Conservation (phyloP, 2,888 invertebrate species). For the Steinernema scapterisci region DNA sequence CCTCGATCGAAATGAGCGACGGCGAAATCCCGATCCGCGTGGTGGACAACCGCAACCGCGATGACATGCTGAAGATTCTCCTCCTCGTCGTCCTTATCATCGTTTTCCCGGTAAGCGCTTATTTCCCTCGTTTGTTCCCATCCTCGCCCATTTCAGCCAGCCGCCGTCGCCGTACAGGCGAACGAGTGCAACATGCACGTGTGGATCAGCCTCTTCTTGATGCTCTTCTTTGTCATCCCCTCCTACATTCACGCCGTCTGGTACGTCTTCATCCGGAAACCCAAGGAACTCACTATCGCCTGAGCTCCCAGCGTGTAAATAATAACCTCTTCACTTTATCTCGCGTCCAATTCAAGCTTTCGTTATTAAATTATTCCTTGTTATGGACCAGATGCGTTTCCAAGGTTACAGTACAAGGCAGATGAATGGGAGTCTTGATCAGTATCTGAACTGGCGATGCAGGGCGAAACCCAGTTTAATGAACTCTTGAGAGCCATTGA, state of each 20-base stretch:
- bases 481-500: no score
- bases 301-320: background rate
- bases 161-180: constrained; percentile 50
- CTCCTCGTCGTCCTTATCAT: constrained; percentile 52
- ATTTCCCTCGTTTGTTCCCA: background rate
- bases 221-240: constrained; percentile 22
- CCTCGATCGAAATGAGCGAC: constrained; percentile 6
- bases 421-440: no score
- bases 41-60: constrained; percentile 50
- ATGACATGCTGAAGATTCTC: constrained; percentile 48
- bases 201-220: constrained; percentile 30
- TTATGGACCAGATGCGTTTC: no score
- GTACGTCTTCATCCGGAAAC: constrained; percentile 22
- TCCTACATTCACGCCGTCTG: constrained; percentile 26
- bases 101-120: constrained; percentile 49
- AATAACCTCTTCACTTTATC: background rate
- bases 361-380: no score
- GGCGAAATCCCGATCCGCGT: constrained; percentile 36
- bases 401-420: no score
- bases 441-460: no score
- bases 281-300: constrained; percentile 28
- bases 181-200: constrained; percentile 58
- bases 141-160: background rate
- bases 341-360: no score
- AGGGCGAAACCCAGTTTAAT: no score